phyloP scores from a whole-genome alignment of 2,797 vertebrate species.

The Pseudochromis fuscus region DNA sequence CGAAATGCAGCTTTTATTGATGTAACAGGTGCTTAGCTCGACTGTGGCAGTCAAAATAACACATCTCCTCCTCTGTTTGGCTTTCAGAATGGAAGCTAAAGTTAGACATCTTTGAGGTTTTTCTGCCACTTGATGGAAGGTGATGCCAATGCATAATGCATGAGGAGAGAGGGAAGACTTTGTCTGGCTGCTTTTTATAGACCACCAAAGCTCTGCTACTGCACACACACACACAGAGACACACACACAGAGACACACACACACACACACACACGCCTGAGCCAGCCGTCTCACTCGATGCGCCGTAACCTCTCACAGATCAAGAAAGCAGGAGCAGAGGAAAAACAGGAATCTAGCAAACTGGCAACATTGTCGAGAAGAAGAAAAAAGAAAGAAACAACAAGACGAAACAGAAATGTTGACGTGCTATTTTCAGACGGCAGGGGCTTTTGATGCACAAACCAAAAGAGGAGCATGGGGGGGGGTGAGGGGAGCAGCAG shows the following conservation, averaged over 20 bases:
- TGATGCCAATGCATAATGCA: constrained; percentile 97
- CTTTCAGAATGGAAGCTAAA: constrained; percentile 86
- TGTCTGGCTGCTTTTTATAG: constrained; percentile 97
- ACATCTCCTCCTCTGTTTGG: constrained; percentile 76
- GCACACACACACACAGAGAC: constrained; percentile 41
- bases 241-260: constrained; percentile 26
- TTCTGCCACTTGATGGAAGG: constrained; percentile 91
- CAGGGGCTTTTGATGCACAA: constrained; percentile 75
- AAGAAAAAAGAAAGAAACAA: constrained; percentile 56
- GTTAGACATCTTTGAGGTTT: constrained; percentile 95
- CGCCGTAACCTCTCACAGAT: constrained; percentile 85
- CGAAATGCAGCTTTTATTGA: constrained; percentile 81
- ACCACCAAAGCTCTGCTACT: constrained; percentile 72
- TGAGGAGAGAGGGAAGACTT: constrained; percentile 94
- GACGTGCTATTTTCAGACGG: constrained; percentile 83
- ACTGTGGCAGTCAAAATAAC: constrained; percentile 79
- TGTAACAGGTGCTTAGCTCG: constrained; percentile 86
- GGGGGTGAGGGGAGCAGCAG: constrained; percentile 50
- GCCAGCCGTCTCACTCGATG: constrained; percentile 73
- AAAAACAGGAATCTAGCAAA: constrained; percentile 83
- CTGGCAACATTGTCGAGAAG: constrained; percentile 78
- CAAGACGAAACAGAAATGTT: constrained; percentile 74
- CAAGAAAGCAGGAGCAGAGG: constrained; percentile 78
- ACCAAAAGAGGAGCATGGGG: constrained; percentile 56
- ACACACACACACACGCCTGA: constrained; percentile 23